A percentile compares a stretch with the other conserved stretches of the same genome.
Evolutionary conservation across 2,797 vertebrate species (phyloP).

Genomic region (Etheostoma perlongum): DNA sequence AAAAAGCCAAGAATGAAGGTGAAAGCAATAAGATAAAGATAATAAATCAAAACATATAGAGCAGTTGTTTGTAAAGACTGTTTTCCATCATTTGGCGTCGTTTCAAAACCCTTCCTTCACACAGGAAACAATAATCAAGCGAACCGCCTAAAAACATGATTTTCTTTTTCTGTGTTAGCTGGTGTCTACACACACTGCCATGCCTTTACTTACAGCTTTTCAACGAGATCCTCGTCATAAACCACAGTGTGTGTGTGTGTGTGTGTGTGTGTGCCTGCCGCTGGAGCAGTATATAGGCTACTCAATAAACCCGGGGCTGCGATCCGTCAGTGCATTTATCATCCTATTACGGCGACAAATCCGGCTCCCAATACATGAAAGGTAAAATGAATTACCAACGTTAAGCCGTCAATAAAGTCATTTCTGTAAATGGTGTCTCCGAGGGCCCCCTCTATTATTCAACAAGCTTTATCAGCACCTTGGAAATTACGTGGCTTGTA

Average conservation of each 20-base stretch:
- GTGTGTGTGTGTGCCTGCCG: not conserved
- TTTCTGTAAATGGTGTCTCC: constrained; percentile 98
- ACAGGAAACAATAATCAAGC: constrained; percentile 14
- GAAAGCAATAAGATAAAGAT: not conserved
- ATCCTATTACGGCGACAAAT: constrained; percentile 98
- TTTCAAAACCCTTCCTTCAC: not conserved
- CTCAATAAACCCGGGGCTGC: constrained; percentile 92
- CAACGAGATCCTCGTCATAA: constrained; percentile 32
- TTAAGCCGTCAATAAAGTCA: constrained; percentile 99
- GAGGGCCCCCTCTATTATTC: constrained; percentile 95
- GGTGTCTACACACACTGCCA: constrained; percentile 14
- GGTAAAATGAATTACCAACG: constrained; percentile 98
- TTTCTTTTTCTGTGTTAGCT: constrained; percentile 6
- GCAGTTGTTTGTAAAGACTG: not conserved
- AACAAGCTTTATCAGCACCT: constrained; percentile 98
- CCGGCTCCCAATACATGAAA: constrained; percentile 93
- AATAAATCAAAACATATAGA: constrained; percentile 2
- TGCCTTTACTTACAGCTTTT: constrained; percentile 37
- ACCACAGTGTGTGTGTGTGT: constrained; percentile 14
- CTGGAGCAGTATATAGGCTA: constrained; percentile 74
- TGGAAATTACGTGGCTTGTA: constrained; percentile 91
- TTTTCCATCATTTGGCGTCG: not conserved
- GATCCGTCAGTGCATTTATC: constrained; percentile 96
- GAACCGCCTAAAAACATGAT: not conserved
- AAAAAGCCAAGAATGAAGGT: not conserved